Evolutionary conservation across 2,797 vertebrate species (phyloP), one percentile per base, ranked within the genome.

Genomic region (Mustela erminea): DNA sequence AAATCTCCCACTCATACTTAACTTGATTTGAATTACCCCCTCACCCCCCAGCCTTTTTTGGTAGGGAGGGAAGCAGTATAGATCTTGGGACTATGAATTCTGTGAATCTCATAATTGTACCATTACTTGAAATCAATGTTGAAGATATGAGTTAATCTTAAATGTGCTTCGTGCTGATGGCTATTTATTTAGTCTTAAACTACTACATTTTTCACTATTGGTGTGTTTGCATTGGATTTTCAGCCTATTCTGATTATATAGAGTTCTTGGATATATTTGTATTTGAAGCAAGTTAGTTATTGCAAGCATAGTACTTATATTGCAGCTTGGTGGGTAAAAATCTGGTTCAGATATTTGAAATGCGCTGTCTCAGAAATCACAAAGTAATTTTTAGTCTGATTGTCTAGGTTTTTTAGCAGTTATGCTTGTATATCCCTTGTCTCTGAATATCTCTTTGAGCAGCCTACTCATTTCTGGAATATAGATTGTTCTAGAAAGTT

Each of bases 271-370:
- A 38, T 82, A 1, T 87, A 35, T 87, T 89, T 87, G 21, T 90
- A 64, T 90, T 90, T 88, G 49, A 92, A 93, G 13, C 46, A 95
- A 66, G 11, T 35, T 70, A 96, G 62, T 91, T 80, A 84, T 38
- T 43, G 29, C 29, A 93, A 52, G 32, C 27, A 72, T 20, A 49
- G 7, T 58, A 11, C n/a, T 93, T 91, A 35, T 4, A 35, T 27
- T 83, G 13, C n/a, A 74, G 23, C 46, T 58, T 84, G 13, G 5
- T 77, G 5, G 72, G 23, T 84, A 38, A 62, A 87, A 87, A 85
- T 92, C 35, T 85, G 32, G 88, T 82, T 97, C 5, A 66, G 32
- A 83, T 49, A 75, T 93, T 80, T 83, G 35, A 90, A 87, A 75
- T 93, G 41, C 4, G 29, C 11, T 75, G 20, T 90, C 17, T 56